Percentiles rank a stretch among this genome's conserved stretches.
Evolutionary conservation across 1,140 invertebrate genomes (phyloP).

Genomic region (Drosophila burlai): DNA sequence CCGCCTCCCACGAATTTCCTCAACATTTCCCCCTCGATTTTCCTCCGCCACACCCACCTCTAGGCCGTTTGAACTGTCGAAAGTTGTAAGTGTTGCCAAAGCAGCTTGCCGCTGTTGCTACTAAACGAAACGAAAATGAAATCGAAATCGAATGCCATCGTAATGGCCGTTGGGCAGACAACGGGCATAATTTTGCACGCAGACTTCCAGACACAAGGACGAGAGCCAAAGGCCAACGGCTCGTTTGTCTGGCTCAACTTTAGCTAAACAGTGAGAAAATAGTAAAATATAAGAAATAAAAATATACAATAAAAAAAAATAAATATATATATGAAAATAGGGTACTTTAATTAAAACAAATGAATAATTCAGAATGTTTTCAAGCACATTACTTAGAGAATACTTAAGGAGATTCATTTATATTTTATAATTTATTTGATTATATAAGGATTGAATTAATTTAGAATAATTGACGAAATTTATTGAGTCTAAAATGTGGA

Average conservation of each 20-base stretch:
- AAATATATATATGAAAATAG: not conserved
- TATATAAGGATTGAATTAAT: too few relatives aligned
- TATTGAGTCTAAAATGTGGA: too few relatives aligned
- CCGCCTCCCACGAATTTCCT: not conserved
- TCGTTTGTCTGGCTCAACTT: slow-evolving; percentile 51
- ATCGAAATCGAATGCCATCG: slow-evolving; percentile 78
- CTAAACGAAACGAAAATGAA: slow-evolving; percentile 77
- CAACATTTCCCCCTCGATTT: not conserved
- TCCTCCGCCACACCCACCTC: not conserved
- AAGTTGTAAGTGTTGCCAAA: slow-evolving; percentile 80
- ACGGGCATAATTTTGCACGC: slow-evolving; percentile 78
- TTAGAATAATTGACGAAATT: too few relatives aligned
- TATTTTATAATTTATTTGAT: too few relatives aligned
- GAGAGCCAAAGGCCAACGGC: slow-evolving; percentile 27
- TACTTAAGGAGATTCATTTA: too few relatives aligned
- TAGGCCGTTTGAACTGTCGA: slow-evolving; percentile 72
- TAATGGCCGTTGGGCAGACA: slow-evolving; percentile 76
- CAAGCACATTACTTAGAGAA: too few relatives aligned
- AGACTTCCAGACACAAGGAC: slow-evolving; percentile 42
- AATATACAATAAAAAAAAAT: not conserved
- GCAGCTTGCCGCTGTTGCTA: slow-evolving; percentile 69
- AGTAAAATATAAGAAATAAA: not conserved
- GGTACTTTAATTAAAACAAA: not conserved
- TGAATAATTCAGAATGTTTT: not conserved
- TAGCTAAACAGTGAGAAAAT: slow-evolving; percentile 5